phyloP scores from a whole-genome alignment of 92 coral and sea anemone species.

The Blastomussa wellsi region DNA sequence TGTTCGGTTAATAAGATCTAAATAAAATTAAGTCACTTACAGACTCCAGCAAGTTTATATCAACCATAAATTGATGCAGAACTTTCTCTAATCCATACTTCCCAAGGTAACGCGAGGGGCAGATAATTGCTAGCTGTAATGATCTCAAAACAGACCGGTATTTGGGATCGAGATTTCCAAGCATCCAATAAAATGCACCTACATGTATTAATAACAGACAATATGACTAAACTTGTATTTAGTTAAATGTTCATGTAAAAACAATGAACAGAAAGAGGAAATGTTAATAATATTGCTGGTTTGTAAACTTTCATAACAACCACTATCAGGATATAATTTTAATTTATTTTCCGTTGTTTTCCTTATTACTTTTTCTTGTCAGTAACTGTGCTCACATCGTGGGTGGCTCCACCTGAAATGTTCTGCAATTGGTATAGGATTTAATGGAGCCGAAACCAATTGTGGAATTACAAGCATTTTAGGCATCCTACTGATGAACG shows the following conservation, averaged over 20 bases:
- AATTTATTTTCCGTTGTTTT: too few relatives aligned
- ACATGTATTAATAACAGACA: background rate
- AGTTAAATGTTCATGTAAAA: background rate
- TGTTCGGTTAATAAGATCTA: too few relatives aligned
- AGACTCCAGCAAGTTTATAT: slow-evolving; percentile 43
- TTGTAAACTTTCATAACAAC: background rate
- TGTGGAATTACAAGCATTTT: too few relatives aligned
- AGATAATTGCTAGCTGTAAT: slow-evolving; percentile 46
- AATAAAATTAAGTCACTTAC: too few relatives aligned
- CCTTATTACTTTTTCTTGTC: too few relatives aligned
- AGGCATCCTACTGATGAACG: too few relatives aligned
- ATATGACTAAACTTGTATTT: background rate
- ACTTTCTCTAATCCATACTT: slow-evolving; percentile 48
- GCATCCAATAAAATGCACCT: slow-evolving; percentile 65
- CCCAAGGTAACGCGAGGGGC: slow-evolving; percentile 46
- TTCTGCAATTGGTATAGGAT: too few relatives aligned
- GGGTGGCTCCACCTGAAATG: too few relatives aligned
- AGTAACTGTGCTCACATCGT: too few relatives aligned
- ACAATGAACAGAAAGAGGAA: too few relatives aligned
- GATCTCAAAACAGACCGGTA: slow-evolving; percentile 47
- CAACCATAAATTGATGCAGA: slow-evolving; percentile 53
- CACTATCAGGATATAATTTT: background rate
- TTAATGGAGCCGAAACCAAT: too few relatives aligned
- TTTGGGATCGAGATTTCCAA: slow-evolving; percentile 61
- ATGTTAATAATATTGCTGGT: background rate